These are phyloP conservation scores for Ectobius pallidus DNA, from an alignment of 2,888 invertebrate genomes.

Conservation along the genomic window DNA sequence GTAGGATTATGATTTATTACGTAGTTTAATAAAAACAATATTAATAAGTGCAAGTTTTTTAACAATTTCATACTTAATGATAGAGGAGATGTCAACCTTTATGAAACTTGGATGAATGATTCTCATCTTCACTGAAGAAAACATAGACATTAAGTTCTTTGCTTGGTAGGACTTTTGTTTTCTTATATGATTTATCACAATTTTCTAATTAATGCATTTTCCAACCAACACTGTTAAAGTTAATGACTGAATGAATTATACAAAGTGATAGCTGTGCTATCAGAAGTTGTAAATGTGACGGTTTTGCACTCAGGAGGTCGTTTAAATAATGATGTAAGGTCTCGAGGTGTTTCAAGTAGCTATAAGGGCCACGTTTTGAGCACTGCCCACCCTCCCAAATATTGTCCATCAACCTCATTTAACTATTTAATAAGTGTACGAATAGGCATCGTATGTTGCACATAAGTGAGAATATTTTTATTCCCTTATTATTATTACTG, in stretches of 20 bases:
- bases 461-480: background rate
- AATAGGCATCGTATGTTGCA: background rate
- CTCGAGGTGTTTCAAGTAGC: slow-evolving; percentile 1
- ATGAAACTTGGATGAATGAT: too few relatives aligned
- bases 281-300: background rate
- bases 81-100: too few relatives aligned
- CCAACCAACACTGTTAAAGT: background rate
- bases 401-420: background rate
- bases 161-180: too few relatives aligned
- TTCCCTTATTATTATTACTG: background rate
- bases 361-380: background rate
- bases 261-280: background rate
- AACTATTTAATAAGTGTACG: background rate
- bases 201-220: background rate
- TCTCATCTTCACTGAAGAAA: too few relatives aligned
- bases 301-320: background rate
- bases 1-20: too few relatives aligned
- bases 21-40: too few relatives aligned
- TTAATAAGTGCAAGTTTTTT: too few relatives aligned
- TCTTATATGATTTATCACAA: background rate
- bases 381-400: background rate
- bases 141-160: too few relatives aligned
- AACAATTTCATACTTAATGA: too few relatives aligned
- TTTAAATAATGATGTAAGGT: background rate
- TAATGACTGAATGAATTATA: background rate